phyloP scores from a whole-genome alignment of 2,113 vertebrate species.

The Malaclemys terrapin region DNA sequence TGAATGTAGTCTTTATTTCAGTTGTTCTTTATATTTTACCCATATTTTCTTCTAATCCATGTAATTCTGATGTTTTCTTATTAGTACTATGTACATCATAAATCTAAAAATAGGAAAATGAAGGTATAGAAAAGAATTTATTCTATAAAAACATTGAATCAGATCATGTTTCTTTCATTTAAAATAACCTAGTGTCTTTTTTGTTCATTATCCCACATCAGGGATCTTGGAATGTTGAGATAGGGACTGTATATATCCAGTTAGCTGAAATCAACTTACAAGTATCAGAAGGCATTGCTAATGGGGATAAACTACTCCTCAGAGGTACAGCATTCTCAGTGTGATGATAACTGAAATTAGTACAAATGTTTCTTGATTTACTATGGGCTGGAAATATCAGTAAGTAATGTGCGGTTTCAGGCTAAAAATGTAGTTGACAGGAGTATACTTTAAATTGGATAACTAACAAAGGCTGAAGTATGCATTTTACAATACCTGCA shows the following conservation, averaged over 20 bases:
- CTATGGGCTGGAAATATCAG: neutral
- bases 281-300: neutral
- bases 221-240: neutral
- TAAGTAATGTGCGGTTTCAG: neutral
- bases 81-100: neutral
- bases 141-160: neutral
- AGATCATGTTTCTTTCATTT: neutral
- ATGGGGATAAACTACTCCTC: conserved; percentile 2
- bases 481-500: neutral
- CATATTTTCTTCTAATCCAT: neutral
- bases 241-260: conserved; percentile 16
- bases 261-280: conserved; percentile 42
- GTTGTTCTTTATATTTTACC: neutral
- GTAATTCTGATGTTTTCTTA: neutral
- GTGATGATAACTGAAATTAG: conserved; percentile 30
- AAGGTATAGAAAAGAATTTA: neutral
- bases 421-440: neutral
- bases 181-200: neutral
- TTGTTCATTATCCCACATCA: neutral
- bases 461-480: neutral
- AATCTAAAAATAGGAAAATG: neutral
- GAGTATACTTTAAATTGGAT: neutral
- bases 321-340: neutral
- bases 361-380: neutral
- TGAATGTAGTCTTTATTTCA: neutral